These are phyloP conservation scores for Miichthys miiuy DNA, from an alignment of 2,797 vertebrate species.

Conservation along the genomic window DNA sequence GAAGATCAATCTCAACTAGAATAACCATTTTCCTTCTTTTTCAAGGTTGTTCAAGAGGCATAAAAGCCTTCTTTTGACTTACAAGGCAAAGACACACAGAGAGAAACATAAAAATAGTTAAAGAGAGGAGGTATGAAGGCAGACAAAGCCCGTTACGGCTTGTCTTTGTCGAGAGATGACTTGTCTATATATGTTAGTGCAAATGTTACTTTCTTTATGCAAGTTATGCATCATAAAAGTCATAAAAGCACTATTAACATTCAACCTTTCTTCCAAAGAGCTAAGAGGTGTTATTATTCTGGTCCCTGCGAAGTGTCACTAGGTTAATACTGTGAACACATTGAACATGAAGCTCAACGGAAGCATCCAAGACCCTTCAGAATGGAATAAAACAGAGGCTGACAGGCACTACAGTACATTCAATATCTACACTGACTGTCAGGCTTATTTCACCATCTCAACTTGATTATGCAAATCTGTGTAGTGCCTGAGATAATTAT, in stretches of 20 bases:
- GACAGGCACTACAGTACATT: neutral
- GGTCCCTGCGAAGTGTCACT: conserved; percentile 2
- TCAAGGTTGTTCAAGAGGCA: conserved; percentile 62
- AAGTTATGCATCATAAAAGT: neutral
- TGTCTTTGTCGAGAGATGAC: neutral
- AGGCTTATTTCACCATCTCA: conserved; percentile 19
- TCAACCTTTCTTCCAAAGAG: neutral
- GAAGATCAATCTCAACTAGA: conserved; percentile 70
- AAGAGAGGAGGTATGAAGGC: conserved; percentile 18
- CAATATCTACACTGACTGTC: neutral
- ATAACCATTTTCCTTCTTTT: conserved; percentile 44
- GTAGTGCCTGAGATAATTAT: conserved; percentile 8
- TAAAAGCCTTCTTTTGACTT: conserved; percentile 22
- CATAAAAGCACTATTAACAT: neutral
- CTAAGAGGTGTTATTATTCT: neutral
- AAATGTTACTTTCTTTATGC: neutral
- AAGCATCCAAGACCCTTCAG: neutral
- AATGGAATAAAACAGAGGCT: neutral
- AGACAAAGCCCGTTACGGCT: neutral
- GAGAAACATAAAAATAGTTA: conserved; percentile 20
- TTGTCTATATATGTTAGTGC: neutral
- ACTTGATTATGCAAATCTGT: conserved; percentile 26
- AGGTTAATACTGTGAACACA: neutral
- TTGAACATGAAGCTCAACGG: conserved; percentile 7
- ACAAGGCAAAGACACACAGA: neutral